A percentile compares a stretch with the other conserved stretches of the same genome.
Conservation (phyloP, 2,113 vertebrate genomes). For the Casuarius casuarius region DNA sequence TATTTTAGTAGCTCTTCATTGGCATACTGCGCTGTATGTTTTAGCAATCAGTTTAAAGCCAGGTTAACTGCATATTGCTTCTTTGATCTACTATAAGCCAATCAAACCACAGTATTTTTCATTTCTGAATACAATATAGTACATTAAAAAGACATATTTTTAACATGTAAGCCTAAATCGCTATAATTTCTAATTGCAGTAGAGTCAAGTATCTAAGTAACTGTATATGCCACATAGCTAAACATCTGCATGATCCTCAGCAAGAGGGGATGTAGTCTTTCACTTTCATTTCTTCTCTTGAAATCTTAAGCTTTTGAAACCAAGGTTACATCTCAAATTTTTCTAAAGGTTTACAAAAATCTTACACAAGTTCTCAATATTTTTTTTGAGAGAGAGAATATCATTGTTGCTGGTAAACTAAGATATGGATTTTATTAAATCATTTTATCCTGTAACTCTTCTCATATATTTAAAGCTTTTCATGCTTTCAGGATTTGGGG, state of each 20-base stretch:
- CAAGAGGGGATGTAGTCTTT: neutral
- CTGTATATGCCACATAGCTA: neutral
- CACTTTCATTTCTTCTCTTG: neutral
- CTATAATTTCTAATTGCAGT: neutral
- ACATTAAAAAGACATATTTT: neutral
- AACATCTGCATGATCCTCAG: neutral
- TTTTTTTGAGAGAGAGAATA: neutral
- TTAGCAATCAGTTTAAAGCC: constrained; percentile 46
- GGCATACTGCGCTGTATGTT: constrained; percentile 4
- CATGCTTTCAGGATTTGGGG: neutral
- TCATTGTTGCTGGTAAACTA: neutral
- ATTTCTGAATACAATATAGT: constrained; percentile 3
- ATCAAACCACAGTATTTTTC: constrained; percentile 11
- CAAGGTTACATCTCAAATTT: neutral
- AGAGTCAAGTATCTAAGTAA: neutral
- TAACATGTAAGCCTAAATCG: neutral
- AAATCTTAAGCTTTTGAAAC: neutral
- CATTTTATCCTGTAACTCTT: neutral
- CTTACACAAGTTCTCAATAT: neutral
- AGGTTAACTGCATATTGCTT: constrained; percentile 7
- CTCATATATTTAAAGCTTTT: neutral
- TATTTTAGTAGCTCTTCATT: neutral
- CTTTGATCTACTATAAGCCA: neutral
- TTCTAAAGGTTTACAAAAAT: neutral
- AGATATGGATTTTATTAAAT: neutral